These are phyloP conservation scores for Tortricodes alternella DNA, from an alignment of 2,888 invertebrate genomes.

Conservation along the genomic window DNA sequence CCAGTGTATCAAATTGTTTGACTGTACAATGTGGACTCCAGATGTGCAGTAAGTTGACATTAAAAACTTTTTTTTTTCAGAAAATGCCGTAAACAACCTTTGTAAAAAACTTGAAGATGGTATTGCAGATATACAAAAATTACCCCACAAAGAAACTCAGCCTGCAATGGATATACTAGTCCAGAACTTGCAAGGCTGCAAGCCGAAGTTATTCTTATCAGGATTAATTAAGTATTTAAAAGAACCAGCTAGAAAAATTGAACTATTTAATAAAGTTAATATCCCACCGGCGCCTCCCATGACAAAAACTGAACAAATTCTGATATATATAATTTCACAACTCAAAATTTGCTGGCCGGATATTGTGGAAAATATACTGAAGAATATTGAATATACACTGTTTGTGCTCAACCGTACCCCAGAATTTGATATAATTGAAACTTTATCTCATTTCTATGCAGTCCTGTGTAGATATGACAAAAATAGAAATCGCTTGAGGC, in stretches of 20 bases:
- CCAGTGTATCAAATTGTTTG: no score
- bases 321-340: conserved; percentile 57
- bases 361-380: conserved; percentile 51
- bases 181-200: conserved; percentile 47
- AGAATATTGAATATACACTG: conserved; percentile 60
- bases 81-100: conserved; percentile 41
- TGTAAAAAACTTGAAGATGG: conserved; percentile 50
- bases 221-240: conserved; percentile 59
- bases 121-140: conserved; percentile 46
- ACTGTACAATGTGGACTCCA: no score
- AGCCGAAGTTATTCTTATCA: conserved; percentile 50
- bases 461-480: conserved; percentile 62
- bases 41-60: neutral
- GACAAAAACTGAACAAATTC: conserved; percentile 65
- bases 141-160: conserved; percentile 44
- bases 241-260: conserved; percentile 56
- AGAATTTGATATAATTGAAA: conserved; percentile 62
- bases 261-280: conserved; percentile 52
- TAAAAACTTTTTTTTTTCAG: conserved; percentile 52
- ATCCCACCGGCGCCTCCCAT: conserved; percentile 58
- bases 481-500: conserved; percentile 55
- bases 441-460: conserved; percentile 69
- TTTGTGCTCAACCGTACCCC: conserved; percentile 66
- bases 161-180: conserved; percentile 53
- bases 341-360: conserved; percentile 42